Conservation (phyloP, 2,797 vertebrate genomes). For the Fratercula arctica region DNA sequence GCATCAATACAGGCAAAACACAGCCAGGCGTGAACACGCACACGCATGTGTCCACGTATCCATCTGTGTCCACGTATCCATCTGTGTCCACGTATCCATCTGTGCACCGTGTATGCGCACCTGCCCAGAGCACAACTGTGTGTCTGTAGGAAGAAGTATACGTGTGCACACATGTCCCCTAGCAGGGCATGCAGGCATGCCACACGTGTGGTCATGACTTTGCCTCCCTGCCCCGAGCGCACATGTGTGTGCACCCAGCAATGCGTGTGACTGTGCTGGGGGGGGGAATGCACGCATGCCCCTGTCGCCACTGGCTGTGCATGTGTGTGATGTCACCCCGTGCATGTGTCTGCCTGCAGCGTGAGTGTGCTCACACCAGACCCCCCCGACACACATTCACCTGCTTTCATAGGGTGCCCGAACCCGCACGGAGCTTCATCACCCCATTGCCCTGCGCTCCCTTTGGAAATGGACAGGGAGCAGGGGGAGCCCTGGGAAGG, state of each 20-base stretch:
- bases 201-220: fast-evolving
- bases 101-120: background rate
- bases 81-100: fast-evolving
- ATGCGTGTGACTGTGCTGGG: fast-evolving
- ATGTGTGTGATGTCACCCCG: background rate
- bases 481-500: background rate
- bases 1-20: background rate
- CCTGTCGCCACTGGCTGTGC: fast-evolving
- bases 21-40: fast-evolving
- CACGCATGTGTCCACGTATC: fast-evolving
- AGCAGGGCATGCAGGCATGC: background rate
- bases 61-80: no score
- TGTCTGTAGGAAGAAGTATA: background rate
- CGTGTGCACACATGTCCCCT: fast-evolving
- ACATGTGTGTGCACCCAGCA: fast-evolving
- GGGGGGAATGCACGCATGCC: background rate
- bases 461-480: background rate
- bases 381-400: fast-evolving
- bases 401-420: fast-evolving
- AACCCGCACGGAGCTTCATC: fast-evolving
- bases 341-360: background rate
- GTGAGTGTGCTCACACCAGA: fast-evolving
- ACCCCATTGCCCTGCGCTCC: fast-evolving
- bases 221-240: background rate
- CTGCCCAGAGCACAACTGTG: fast-evolving